These are phyloP conservation scores for Pholis gunnellus DNA, from an alignment of 2,113 vertebrate species.

Conservation along the genomic window DNA sequence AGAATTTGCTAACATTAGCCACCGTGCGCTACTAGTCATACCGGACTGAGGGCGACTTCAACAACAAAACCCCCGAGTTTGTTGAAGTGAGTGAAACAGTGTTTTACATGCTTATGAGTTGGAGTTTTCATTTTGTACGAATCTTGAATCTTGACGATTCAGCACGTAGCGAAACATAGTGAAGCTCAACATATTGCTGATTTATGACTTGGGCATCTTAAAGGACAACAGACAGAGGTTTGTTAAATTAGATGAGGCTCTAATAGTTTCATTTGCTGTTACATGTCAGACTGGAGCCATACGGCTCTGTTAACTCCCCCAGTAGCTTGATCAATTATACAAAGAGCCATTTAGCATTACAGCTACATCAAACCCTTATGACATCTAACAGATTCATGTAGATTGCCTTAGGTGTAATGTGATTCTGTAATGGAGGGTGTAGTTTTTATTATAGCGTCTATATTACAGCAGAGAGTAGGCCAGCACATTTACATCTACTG, in stretches of 20 bases:
- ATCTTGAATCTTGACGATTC: too few species aligned
- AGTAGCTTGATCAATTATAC: slow-evolving; percentile 8
- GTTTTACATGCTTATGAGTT: too few species aligned
- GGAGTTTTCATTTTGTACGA: too few species aligned
- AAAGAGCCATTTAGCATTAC: slow-evolving; percentile 31
- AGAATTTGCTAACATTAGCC: too few species aligned
- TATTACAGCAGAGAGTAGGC: too few species aligned
- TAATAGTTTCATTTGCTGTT: neutral
- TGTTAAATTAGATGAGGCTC: neutral
- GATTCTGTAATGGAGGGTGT: neutral
- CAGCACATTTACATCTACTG: neutral
- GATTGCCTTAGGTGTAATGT: neutral
- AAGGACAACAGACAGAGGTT: neutral
- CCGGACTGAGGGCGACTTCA: too few species aligned
- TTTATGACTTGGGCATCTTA: neutral
- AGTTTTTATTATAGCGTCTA: neutral
- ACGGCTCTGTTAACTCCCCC: slow-evolving; percentile 9
- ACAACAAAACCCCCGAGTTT: too few species aligned
- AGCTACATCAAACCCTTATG: neutral
- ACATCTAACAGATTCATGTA: slow-evolving; percentile 6
- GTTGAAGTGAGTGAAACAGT: too few species aligned
- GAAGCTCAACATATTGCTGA: neutral
- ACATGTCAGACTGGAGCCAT: slow-evolving; percentile 20
- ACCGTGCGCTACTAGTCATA: too few species aligned
- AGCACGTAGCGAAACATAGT: neutral